Conservation (phyloP, 2,888 invertebrate genomes). For the Dicroscelio sp. region DNA sequence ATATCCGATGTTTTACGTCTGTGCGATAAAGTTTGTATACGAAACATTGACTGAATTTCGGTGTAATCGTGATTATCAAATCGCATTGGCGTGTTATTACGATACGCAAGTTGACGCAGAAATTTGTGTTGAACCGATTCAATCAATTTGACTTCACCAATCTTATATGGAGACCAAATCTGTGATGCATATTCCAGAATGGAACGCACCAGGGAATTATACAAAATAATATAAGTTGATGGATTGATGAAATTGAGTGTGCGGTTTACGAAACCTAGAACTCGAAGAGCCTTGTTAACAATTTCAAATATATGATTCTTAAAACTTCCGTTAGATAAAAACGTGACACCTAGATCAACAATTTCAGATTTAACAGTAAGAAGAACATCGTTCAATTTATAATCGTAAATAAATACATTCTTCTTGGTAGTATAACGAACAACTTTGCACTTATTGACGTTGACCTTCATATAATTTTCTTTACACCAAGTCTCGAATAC, state of each 20-base stretch:
- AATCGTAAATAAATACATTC: not conserved
- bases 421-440: not conserved
- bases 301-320: not conserved
- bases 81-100: not conserved
- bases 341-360: constrained; percentile 10
- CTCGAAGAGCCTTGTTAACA: not conserved
- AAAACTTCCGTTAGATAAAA: constrained; percentile 34
- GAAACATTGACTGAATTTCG: not conserved
- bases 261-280: constrained; percentile 27
- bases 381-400: not conserved
- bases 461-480: not conserved
- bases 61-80: not conserved
- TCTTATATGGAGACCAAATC: too few relatives aligned
- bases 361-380: constrained; percentile 20
- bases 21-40: not conserved
- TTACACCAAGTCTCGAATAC: not conserved
- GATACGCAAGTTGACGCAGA: not conserved
- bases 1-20: not conserved
- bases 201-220: too few relatives aligned
- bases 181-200: too few relatives aligned
- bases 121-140: not conserved
- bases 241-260: constrained; percentile 3
- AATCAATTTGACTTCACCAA: too few relatives aligned
- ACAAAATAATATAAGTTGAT: not conserved
- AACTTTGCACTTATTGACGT: not conserved